Evolutionary conservation across 2,113 vertebrate genomes (phyloP).

Genomic region (Melanostigma gelatinosum): DNA sequence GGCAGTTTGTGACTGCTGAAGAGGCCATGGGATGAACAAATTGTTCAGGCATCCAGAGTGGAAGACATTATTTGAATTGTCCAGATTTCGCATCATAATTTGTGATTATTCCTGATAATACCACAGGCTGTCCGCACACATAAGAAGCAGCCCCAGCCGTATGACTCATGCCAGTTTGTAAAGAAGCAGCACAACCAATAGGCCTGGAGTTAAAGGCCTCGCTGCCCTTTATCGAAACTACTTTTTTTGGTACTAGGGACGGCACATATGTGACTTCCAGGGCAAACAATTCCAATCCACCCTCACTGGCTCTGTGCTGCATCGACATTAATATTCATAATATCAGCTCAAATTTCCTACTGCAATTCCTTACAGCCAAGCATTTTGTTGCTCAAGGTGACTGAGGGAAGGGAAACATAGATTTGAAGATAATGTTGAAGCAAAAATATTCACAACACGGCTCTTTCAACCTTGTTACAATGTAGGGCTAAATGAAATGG

Average conservation of each 20-base stretch:
- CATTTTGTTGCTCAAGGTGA: slow-evolving; percentile 67
- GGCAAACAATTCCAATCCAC: slow-evolving; percentile 21
- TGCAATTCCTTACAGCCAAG: slow-evolving; percentile 61
- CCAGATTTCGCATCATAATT: slow-evolving; percentile 12
- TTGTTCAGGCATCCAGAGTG: slow-evolving; percentile 7
- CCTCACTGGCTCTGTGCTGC: slow-evolving; percentile 42
- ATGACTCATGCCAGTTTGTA: slow-evolving; percentile 35
- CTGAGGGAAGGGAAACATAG: slow-evolving; percentile 24
- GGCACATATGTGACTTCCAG: slow-evolving; percentile 23
- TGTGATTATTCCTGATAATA: slow-evolving; percentile 9
- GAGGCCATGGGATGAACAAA: slow-evolving; percentile 9
- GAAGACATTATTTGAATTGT: neutral
- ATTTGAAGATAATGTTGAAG: slow-evolving; percentile 37
- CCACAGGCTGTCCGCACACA: slow-evolving; percentile 1
- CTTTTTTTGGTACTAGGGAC: slow-evolving; percentile 8
- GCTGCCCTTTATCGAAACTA: slow-evolving; percentile 58
- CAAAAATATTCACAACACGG: slow-evolving; percentile 34
- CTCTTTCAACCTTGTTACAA: slow-evolving; percentile 29
- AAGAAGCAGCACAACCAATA: slow-evolving; percentile 54
- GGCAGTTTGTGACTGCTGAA: neutral
- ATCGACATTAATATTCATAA: slow-evolving; percentile 73
- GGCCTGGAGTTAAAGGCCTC: slow-evolving; percentile 59
- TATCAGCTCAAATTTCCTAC: slow-evolving; percentile 51
- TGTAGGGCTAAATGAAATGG: slow-evolving; percentile 16
- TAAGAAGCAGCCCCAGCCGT: neutral